Evolutionary conservation across 2,888 invertebrate genomes (phyloP), one percentile per base, ranked within the genome.

Genomic region (Syrista parreyssii): DNA sequence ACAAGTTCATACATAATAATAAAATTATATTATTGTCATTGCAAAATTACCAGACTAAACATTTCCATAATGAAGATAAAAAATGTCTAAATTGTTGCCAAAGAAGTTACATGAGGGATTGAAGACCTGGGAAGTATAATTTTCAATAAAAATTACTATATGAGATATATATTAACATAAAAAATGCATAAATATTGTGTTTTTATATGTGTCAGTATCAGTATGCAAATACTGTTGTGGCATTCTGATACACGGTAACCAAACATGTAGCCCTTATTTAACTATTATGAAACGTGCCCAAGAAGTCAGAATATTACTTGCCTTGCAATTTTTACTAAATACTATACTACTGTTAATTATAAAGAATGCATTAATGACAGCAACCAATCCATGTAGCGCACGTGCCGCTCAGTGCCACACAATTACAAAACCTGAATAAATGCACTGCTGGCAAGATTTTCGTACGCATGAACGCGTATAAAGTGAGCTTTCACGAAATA

Each of bases 321-420:
- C 86, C 84, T 84, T 84, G 77, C 80, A 80, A 84, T 82, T 82
- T 80, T 55, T 80, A 72, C 80, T 81, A 79, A 83, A 83, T 79
- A 78, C 84, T 75, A 75, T 85, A 76, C 80, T 80, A 80, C 76
- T 69, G 12, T 73, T 68, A 23, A 69, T 75, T 81, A 79, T 79
- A 73, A 76, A 81, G 76, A 82, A 83, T 80, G 81, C 79, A 82
- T 80, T 73, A 76, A 78, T 77, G 76, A 84, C 79, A 81, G 83
- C 81, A 83, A 85, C 86, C 85, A 85, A 86, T 85, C 86, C 84
- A 84, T 84, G 80, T 78, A 80, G 77, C 81, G 82, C 86, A 85
- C 85, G 85, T 86, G 85, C 82, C 83, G 81, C 83, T 78, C 74
- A 35, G 73, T 75, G 23, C 36, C 35, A 74, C 23, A 74, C 23